Evolutionary conservation across 2,888 invertebrate species (phyloP).

Genomic region (Drosophila rubida): DNA sequence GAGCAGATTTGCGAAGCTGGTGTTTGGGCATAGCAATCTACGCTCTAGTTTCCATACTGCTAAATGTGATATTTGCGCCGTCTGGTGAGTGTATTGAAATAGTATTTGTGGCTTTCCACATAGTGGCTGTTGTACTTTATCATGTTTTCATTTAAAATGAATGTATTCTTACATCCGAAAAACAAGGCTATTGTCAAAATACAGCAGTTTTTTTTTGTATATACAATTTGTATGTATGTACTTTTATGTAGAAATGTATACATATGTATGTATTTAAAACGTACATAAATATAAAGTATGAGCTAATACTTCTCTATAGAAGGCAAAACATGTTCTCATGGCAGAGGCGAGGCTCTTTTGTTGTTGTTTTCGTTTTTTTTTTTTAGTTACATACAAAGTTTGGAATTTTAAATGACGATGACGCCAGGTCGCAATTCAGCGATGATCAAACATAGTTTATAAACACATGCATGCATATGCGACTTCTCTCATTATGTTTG

Average conservation of each 20-base stretch:
- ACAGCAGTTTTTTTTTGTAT: not conserved
- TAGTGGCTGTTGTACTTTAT: not conserved
- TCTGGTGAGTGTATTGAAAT: slow-evolving; percentile 52
- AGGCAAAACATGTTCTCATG: slow-evolving; percentile 59
- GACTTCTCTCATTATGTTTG: slow-evolving; percentile 4
- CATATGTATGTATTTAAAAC: not conserved
- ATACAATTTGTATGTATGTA: not conserved
- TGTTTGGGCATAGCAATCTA: slow-evolving; percentile 72
- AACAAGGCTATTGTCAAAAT: not conserved
- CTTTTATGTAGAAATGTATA: not conserved
- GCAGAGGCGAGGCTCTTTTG: slow-evolving; percentile 13
- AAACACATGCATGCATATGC: slow-evolving; percentile 2
- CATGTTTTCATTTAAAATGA: not conserved
- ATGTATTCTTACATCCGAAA: not conserved
- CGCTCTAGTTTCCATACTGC: slow-evolving; percentile 41
- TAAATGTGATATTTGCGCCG: slow-evolving; percentile 57
- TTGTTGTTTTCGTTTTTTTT: slow-evolving; percentile 17
- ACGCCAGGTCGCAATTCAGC: slow-evolving; percentile 53
- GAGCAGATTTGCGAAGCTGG: slow-evolving; percentile 64
- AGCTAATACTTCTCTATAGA: slow-evolving; percentile 60
- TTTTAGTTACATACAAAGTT: slow-evolving; percentile 38
- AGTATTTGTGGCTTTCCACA: not conserved
- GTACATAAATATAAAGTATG: slow-evolving; percentile 49
- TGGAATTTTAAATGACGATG: slow-evolving; percentile 40
- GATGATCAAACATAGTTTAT: slow-evolving; percentile 28